Percentiles rank a stretch among this genome's conserved stretches.
These are phyloP conservation scores for Colaptes auratus DNA, from an alignment of 2,113 vertebrate species.

Conservation along the genomic window DNA sequence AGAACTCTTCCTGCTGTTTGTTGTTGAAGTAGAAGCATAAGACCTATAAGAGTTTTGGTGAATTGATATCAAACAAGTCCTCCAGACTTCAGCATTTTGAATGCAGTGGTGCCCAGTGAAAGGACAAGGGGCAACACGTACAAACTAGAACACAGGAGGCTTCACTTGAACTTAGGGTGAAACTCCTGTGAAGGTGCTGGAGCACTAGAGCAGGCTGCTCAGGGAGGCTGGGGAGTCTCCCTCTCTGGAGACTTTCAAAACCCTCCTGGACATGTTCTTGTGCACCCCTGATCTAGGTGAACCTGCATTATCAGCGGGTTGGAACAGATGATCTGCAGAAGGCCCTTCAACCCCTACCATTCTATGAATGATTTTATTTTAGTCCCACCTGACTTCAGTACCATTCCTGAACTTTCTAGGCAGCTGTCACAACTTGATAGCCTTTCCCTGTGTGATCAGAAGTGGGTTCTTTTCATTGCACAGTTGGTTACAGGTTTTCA, in stretches of 20 bases:
- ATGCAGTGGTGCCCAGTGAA: not conserved
- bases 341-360: too few species aligned
- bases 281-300: too few species aligned
- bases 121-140: too few species aligned
- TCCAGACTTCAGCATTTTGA: not conserved
- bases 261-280: too few species aligned
- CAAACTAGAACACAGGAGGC: too few species aligned
- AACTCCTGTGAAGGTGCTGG: too few species aligned
- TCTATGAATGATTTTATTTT: not conserved
- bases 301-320: too few species aligned
- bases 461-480: not conserved
- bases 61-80: not conserved
- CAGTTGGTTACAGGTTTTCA: not conserved
- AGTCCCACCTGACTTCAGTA: not conserved
- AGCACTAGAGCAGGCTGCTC: too few species aligned
- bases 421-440: not conserved
- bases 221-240: too few species aligned
- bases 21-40: not conserved
- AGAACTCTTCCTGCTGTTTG: not conserved
- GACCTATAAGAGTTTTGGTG: not conserved
- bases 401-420: not conserved
- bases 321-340: too few species aligned
- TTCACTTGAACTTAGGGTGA: too few species aligned
- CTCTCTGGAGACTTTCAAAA: too few species aligned
- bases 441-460: not conserved